Percentiles rank a stretch among this genome's conserved stretches.
Evolutionary conservation across 2,113 vertebrate genomes (phyloP).

Genomic region (Gobio gobio): DNA sequence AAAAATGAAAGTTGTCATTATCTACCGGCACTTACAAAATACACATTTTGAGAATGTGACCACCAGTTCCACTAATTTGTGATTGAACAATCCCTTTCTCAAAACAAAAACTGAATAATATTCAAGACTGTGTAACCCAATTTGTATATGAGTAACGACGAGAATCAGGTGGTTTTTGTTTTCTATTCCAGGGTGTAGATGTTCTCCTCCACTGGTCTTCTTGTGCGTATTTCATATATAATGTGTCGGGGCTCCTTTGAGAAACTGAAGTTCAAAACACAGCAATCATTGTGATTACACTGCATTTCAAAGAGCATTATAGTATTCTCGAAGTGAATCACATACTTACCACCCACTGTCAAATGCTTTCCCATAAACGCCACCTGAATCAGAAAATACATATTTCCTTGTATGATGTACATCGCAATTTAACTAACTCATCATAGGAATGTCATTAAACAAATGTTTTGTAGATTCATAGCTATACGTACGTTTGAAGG

Average conservation of each 20-base stretch:
- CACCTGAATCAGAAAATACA: constrained; percentile 59
- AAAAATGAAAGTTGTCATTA: too few relatives aligned
- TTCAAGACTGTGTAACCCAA: too few relatives aligned
- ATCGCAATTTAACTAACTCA: neutral
- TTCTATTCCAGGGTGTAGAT: constrained; percentile 73
- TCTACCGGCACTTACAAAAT: too few relatives aligned
- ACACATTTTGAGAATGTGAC: too few relatives aligned
- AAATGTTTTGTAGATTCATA: neutral
- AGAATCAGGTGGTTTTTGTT: neutral
- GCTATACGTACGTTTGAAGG: constrained; percentile 68
- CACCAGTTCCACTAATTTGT: too few relatives aligned
- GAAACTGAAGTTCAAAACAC: constrained; percentile 62
- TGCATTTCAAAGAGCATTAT: neutral
- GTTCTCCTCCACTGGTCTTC: constrained; percentile 76
- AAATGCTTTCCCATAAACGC: constrained; percentile 61
- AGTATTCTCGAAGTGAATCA: neutral
- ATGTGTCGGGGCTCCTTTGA: constrained; percentile 78
- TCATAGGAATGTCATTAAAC: neutral
- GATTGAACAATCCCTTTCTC: too few relatives aligned
- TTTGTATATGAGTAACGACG: neutral
- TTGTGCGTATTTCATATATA: constrained; percentile 77
- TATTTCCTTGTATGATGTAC: neutral
- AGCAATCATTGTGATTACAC: constrained; percentile 4
- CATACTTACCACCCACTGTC: constrained; percentile 71
- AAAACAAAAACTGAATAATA: too few relatives aligned